A percentile compares a stretch with the other conserved stretches of the same genome.
These are phyloP conservation scores for Dendroctonus ponderosae DNA, from an alignment of 1,140 invertebrate species.

Conservation along the genomic window DNA sequence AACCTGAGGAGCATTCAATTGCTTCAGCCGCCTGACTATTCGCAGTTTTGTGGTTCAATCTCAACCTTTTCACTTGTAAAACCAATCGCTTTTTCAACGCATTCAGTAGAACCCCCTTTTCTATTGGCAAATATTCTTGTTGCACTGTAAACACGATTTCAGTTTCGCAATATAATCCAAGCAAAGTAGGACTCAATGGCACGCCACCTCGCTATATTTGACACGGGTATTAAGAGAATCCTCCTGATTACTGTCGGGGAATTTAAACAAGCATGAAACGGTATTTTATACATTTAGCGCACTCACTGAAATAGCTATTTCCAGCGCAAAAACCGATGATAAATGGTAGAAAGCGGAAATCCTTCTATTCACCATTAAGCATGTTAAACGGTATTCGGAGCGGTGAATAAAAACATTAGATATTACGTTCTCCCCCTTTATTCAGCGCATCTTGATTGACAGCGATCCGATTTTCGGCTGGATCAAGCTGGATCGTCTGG, in stretches of 20 bases:
- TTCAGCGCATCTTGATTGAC: slow-evolving; percentile 7
- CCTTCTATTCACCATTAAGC: slow-evolving; percentile 11
- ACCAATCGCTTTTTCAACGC: too few species aligned
- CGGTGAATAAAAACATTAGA: slow-evolving; percentile 13
- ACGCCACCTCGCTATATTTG: slow-evolving; percentile 5
- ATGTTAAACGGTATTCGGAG: slow-evolving; percentile 9
- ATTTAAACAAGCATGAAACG: slow-evolving; percentile 6
- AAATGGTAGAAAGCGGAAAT: slow-evolving; percentile 8
- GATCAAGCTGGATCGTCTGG: too few species aligned
- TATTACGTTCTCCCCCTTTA: slow-evolving; percentile 8
- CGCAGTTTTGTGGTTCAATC: too few species aligned
- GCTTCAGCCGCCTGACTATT: too few species aligned
- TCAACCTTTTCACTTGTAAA: too few species aligned
- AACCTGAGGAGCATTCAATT: too few species aligned
- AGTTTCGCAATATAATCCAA: too few species aligned
- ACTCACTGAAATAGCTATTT: slow-evolving; percentile 11
- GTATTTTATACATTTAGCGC: slow-evolving; percentile 13
- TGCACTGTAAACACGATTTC: too few species aligned
- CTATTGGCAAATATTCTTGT: too few species aligned
- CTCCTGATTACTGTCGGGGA: slow-evolving; percentile 4
- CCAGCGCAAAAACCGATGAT: slow-evolving; percentile 8
- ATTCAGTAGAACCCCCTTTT: too few species aligned
- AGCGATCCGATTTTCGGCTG: not conserved
- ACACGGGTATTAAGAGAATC: slow-evolving; percentile 13
- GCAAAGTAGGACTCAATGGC: not conserved